Base-by-base conservation (phyloP, 2,888 invertebrate genomes). In the Apodemia duryi region DNA sequence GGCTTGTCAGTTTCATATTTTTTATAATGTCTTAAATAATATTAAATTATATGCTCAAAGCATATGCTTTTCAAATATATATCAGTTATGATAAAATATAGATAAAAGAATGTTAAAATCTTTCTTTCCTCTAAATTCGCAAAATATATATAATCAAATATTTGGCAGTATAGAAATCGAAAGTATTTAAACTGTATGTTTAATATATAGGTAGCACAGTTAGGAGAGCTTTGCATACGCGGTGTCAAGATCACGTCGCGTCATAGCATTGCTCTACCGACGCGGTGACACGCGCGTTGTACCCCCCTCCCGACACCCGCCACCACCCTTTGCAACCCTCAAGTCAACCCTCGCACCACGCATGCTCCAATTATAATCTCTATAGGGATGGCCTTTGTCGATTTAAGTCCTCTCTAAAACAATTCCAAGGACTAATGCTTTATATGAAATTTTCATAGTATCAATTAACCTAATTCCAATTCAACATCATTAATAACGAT, bases 301-400 rank as follows among this genome's bases (percentile, higher is more conserved):
- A 46, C 46, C 46, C 46, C 46, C 3, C 69, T 75, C 72, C 65
- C 69, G 52, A 69, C 78, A 75, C 78, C 71, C 72, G 69, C 65
- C 74, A 74, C 73, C 74, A 77, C 77, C 75, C 69, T 72, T 46
- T 75, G 72, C 76, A 77, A 81, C 84, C 82, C 83, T 79, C 85
- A 80, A 84, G 84, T 82, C 84, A 80, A 80, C 88, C 84, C 84
- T 84, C 86, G 84, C 79, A 89, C 87, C 87, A 91, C 91, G 91
- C 91, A 91, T 91, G 91, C 91, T 91, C 91, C 91, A 91, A 89
- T 91, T 89, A 88, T 91, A 91, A 91, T 91, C 91, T 86, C 85
- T 84, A 85, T 90, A 91, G 91, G 84, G 90, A 90, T 90, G 90
- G 85, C 81, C 81, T 78, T 77, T 85, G 89, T 91, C 91, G 90